These are phyloP conservation scores for Myiothlypis chrysogaster DNA, from an alignment of 2,797 vertebrate species.

Conservation along the genomic window DNA sequence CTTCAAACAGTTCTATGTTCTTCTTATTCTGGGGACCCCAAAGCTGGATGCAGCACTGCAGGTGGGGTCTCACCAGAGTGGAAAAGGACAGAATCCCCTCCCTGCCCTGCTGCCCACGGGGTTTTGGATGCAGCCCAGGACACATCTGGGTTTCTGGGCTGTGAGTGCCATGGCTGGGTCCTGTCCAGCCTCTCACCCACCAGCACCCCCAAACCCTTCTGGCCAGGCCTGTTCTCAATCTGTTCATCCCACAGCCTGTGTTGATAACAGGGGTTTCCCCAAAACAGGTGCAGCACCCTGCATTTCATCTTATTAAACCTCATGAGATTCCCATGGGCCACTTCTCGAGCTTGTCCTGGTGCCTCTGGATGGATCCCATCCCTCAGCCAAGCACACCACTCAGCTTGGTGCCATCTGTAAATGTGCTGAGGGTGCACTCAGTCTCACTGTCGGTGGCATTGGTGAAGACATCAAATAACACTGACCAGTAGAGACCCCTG, in stretches of 20 bases:
- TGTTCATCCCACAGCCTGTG: neutral
- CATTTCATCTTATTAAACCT: neutral
- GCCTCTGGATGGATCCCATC: neutral
- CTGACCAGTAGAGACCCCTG: neutral
- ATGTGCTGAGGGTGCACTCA: accelerated
- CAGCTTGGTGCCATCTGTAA: neutral
- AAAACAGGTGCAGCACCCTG: neutral
- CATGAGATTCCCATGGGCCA: too few species aligned
- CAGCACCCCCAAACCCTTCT: neutral
- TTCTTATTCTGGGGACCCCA: neutral
- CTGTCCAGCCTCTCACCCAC: neutral
- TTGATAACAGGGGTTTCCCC: accelerated
- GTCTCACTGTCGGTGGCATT: neutral
- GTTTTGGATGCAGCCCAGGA: neutral
- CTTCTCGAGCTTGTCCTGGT: accelerated
- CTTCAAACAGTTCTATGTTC: neutral
- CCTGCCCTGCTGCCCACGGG: accelerated
- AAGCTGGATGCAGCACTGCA: neutral
- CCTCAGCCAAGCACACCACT: neutral
- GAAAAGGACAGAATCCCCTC: neutral
- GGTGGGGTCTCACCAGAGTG: accelerated
- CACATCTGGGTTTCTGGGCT: accelerated
- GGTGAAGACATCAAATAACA: neutral
- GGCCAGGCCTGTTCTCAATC: neutral
- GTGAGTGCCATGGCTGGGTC: neutral